These are phyloP conservation scores for Halictus quadricinctus DNA, from an alignment of 2,888 invertebrate genomes.

Conservation along the genomic window DNA sequence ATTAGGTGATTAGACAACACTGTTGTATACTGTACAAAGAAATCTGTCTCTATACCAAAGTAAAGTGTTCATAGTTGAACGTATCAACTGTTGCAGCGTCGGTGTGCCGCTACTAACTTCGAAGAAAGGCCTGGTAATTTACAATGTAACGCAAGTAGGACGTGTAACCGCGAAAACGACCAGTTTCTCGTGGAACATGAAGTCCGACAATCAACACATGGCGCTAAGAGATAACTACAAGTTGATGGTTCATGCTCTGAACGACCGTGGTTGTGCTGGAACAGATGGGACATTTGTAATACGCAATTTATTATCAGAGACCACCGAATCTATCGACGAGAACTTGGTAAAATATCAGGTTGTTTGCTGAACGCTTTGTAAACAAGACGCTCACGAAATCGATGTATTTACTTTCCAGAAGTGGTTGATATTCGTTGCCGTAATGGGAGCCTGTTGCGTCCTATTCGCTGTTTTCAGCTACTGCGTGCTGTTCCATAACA, in stretches of 20 bases:
- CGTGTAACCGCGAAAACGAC: constrained; percentile 53
- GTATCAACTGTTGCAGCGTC: constrained; percentile 62
- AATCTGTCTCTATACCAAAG: neutral
- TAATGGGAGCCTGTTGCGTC: constrained; percentile 26
- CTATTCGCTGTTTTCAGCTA: constrained; percentile 37
- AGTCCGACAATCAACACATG: constrained; percentile 35
- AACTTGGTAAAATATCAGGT: constrained; percentile 7
- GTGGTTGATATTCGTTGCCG: constrained; percentile 37
- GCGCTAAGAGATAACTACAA: constrained; percentile 63
- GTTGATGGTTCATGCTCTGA: constrained; percentile 71
- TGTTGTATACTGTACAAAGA: neutral
- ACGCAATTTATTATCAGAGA: neutral
- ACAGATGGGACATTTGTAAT: constrained; percentile 62
- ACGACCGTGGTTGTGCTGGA: constrained; percentile 71
- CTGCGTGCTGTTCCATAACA: constrained; percentile 28
- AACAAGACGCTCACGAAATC: neutral
- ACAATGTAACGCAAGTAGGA: constrained; percentile 74
- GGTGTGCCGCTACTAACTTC: constrained; percentile 75
- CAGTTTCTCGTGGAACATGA: constrained; percentile 67
- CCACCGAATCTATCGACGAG: neutral
- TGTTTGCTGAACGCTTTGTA: neutral
- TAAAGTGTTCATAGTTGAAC: neutral
- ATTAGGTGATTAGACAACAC: constrained; percentile 64
- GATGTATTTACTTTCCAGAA: constrained; percentile 43
- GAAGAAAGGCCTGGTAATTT: constrained; percentile 73